A percentile compares a stretch with the other conserved stretches of the same genome.
Evolutionary conservation across 2,797 vertebrate species (phyloP).

Genomic region (Hippopotamyrus pictus): DNA sequence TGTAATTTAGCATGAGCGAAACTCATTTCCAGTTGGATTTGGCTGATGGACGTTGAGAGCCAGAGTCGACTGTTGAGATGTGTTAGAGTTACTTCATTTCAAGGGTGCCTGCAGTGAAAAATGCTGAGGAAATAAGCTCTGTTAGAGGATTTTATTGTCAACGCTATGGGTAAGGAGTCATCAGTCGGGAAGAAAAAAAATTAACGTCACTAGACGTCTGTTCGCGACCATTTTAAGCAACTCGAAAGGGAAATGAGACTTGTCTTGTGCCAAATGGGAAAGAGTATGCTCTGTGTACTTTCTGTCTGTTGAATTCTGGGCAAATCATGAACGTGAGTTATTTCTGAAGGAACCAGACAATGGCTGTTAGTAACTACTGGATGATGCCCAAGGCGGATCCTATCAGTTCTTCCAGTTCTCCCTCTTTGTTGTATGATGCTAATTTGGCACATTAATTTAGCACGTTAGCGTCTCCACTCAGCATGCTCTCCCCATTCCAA

Average conservation of each 20-base stretch:
- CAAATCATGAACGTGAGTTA: constrained; percentile 13
- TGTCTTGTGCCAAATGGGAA: constrained; percentile 44
- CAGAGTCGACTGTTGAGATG: neutral
- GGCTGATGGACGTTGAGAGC: neutral
- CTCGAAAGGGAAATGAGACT: constrained; percentile 17
- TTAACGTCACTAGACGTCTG: constrained; percentile 23
- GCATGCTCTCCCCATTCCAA: constrained; percentile 26
- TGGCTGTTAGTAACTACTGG: constrained; percentile 31
- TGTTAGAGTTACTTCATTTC: neutral
- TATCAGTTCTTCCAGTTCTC: constrained; percentile 27
- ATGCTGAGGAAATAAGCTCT: constrained; percentile 31
- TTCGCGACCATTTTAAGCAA: constrained; percentile 29
- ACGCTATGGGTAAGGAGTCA: constrained; percentile 29
- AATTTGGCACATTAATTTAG: constrained; percentile 20
- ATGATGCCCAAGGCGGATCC: constrained; percentile 26
- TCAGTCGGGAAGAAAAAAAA: constrained; percentile 18
- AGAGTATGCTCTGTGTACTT: constrained; percentile 20
- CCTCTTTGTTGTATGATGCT: constrained; percentile 28
- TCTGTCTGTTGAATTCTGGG: constrained; percentile 20
- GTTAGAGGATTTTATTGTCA: constrained; percentile 33
- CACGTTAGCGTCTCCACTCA: constrained; percentile 31
- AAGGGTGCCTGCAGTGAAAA: constrained; percentile 10
- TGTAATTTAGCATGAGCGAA: neutral
- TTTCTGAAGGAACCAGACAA: constrained; percentile 27
- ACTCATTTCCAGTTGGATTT: constrained; percentile 32